Conservation (phyloP, 2,113 vertebrate genomes). For the Struthio camelus region DNA sequence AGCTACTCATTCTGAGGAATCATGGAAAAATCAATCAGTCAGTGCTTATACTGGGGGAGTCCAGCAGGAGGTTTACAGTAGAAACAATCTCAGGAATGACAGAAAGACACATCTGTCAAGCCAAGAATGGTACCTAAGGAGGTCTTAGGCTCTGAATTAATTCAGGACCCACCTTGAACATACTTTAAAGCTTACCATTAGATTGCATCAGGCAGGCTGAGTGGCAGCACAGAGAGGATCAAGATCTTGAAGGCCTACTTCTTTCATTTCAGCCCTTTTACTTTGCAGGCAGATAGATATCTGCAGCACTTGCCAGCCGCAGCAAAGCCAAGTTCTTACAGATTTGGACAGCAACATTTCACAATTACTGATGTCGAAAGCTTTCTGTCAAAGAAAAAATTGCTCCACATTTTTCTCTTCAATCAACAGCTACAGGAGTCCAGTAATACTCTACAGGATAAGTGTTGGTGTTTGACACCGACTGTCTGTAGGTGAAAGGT, state of each 20-base stretch:
- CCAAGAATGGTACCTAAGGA: background rate
- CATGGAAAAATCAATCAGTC: background rate
- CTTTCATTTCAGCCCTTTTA: background rate
- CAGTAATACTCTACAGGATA: background rate
- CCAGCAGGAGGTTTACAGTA: background rate
- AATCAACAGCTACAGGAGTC: background rate
- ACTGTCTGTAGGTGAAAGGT: slow-evolving; percentile 1
- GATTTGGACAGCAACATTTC: slow-evolving; percentile 36
- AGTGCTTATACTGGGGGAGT: background rate
- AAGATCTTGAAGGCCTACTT: background rate
- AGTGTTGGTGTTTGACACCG: slow-evolving; percentile 13
- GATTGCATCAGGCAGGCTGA: background rate
- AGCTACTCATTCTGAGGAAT: background rate
- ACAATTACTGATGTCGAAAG: slow-evolving; percentile 57
- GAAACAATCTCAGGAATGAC: background rate
- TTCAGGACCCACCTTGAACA: slow-evolving; percentile 1
- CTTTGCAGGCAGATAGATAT: slow-evolving; percentile 20
- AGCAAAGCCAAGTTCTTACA: slow-evolving; percentile 28
- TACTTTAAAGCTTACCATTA: background rate
- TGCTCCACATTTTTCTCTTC: slow-evolving; percentile 19
- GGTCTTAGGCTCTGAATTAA: slow-evolving; percentile 44
- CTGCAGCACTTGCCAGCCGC: slow-evolving; percentile 8
- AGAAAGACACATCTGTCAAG: slow-evolving; percentile 12
- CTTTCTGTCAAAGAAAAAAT: slow-evolving; percentile 57
- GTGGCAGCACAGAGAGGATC: background rate